These are phyloP conservation scores for Spatula clypeata DNA, from an alignment of 2,797 vertebrate genomes.

Conservation along the genomic window DNA sequence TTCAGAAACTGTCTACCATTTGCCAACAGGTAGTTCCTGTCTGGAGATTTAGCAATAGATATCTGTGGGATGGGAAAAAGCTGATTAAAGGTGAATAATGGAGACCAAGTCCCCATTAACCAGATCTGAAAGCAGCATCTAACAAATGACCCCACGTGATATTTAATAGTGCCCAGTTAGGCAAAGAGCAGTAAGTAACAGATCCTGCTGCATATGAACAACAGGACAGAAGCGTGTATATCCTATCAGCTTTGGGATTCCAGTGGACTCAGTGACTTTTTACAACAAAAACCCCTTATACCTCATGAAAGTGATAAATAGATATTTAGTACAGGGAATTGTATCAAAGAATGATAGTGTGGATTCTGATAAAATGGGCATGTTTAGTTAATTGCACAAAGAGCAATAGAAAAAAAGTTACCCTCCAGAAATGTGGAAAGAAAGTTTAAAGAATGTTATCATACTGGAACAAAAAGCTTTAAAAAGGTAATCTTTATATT, in stretches of 20 bases:
- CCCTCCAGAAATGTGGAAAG: background rate
- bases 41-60: constrained; percentile 67
- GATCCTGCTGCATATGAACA: background rate
- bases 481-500: background rate
- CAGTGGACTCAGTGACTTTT: background rate
- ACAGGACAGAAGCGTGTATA: too few relatives aligned
- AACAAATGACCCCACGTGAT: constrained; percentile 27
- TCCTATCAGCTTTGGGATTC: background rate
- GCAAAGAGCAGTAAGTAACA: background rate
- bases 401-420: background rate
- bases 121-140: constrained; percentile 23
- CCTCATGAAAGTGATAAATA: background rate
- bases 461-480: background rate
- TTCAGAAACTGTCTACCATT: constrained; percentile 28
- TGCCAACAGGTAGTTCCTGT: constrained; percentile 51
- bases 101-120: constrained; percentile 48
- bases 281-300: background rate
- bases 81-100: constrained; percentile 58
- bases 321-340: background rate
- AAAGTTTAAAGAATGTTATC: background rate
- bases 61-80: constrained; percentile 60
- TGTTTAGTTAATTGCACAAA: background rate
- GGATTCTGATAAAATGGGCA: background rate
- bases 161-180: constrained; percentile 10
- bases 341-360: background rate